Evolutionary conservation across 2,797 vertebrate genomes (phyloP).

Genomic region (Choloepus didactylus): DNA sequence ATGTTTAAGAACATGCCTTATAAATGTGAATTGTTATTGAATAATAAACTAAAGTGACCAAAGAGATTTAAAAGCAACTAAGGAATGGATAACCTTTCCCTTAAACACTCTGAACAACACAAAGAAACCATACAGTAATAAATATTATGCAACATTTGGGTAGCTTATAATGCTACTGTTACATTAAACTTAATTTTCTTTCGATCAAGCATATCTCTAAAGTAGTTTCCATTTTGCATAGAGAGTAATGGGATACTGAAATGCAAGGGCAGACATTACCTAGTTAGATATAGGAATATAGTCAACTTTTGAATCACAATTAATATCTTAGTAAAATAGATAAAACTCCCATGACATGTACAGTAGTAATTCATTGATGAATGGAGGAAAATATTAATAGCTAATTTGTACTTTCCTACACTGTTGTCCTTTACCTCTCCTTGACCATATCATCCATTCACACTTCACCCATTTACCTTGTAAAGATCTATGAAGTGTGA

Average conservation of each 20-base stretch:
- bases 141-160: neutral
- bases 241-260: conserved; percentile 17
- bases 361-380: conserved; percentile 57
- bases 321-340: conserved; percentile 63
- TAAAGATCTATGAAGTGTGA: conserved; percentile 56
- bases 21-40: conserved; percentile 4
- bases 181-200: conserved; percentile 58
- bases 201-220: neutral
- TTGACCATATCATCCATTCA: conserved; percentile 17
- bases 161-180: conserved; percentile 12
- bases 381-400: conserved; percentile 56
- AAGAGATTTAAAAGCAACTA: conserved; percentile 51
- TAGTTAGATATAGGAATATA: conserved; percentile 30
- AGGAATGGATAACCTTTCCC: neutral
- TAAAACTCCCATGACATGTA: conserved; percentile 36
- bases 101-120: conserved; percentile 50
- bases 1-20: neutral
- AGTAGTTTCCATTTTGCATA: conserved; percentile 25
- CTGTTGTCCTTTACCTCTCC: conserved; percentile 68
- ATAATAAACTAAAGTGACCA: neutral
- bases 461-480: conserved; percentile 19
- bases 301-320: conserved; percentile 62
- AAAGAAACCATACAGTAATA: conserved; percentile 49
- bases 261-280: conserved; percentile 27
- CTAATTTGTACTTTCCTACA: conserved; percentile 44